phyloP scores from a whole-genome alignment of 1,140 invertebrate genomes.

The Nebria ingens region DNA sequence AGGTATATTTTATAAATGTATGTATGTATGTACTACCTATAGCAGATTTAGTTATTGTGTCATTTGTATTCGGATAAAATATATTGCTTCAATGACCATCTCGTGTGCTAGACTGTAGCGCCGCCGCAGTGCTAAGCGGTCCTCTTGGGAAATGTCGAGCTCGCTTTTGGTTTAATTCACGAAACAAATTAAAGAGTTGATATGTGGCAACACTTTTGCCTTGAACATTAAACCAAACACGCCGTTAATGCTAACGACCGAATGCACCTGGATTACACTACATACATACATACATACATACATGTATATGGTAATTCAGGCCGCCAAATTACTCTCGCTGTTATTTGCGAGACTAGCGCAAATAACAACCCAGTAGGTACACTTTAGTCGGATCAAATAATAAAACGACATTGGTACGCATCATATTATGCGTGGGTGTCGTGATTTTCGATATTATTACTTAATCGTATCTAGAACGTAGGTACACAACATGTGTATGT shows the following conservation, averaged over 20 bases:
- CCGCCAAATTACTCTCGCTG: background rate
- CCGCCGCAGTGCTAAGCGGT: no score
- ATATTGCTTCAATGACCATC: no score
- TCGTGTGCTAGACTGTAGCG: no score
- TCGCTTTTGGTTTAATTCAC: constrained; percentile 23
- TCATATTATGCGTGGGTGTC: background rate
- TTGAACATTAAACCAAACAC: background rate
- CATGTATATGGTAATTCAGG: no score
- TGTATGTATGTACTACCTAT: no score
- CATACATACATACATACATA: no score
- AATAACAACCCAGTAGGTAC: background rate
- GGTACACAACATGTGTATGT: no score
- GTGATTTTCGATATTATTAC: background rate
- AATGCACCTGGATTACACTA: background rate
- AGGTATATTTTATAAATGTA: no score
- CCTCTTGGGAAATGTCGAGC: constrained; percentile 12
- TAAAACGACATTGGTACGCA: background rate
- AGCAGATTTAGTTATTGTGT: no score
- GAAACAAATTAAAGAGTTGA: constrained; percentile 32
- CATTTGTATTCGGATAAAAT: no score
- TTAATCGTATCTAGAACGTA: background rate
- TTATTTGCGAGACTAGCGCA: background rate
- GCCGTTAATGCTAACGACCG: background rate
- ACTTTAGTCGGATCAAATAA: no score
- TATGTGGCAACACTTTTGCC: constrained; percentile 14